Conservation (phyloP, 2,888 invertebrate genomes). For the Odontocolon sp. region DNA sequence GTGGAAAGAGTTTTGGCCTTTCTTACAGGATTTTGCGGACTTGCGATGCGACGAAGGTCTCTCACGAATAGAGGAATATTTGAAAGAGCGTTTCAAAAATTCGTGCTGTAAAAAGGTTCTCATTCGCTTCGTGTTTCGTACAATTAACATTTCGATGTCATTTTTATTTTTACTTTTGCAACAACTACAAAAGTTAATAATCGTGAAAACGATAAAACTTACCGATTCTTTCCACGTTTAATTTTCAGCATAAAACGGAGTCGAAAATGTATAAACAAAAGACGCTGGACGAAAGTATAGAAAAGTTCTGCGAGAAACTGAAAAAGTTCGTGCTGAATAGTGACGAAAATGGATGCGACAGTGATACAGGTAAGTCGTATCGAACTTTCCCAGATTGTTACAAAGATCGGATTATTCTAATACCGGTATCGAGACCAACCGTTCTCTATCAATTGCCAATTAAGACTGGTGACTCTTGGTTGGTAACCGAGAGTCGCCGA, state of each 20-base stretch:
- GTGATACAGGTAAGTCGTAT: constrained; percentile 53
- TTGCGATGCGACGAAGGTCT: constrained; percentile 89
- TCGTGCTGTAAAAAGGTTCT: constrained; percentile 27
- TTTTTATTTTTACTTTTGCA: neutral
- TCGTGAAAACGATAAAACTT: constrained; percentile 58
- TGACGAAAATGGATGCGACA: too few species aligned
- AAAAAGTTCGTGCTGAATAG: too few species aligned
- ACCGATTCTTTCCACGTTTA: too few species aligned
- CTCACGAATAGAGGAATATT: constrained; percentile 87
- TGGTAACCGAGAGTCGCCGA: too few species aligned
- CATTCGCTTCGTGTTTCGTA: neutral
- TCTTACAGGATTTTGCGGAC: constrained; percentile 91
- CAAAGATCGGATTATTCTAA: too few species aligned
- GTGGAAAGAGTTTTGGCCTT: constrained; percentile 97
- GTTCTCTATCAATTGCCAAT: too few species aligned
- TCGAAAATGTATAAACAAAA: too few species aligned
- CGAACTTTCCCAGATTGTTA: neutral
- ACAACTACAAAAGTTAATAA: constrained; percentile 32
- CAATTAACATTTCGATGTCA: neutral
- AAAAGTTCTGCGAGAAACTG: too few species aligned
- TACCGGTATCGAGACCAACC: too few species aligned
- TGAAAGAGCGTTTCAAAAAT: constrained; percentile 83
- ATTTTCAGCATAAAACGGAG: too few species aligned
- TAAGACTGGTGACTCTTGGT: too few species aligned
- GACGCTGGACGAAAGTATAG: too few species aligned